These are phyloP conservation scores for Mobula birostris DNA, from an alignment of 2,113 vertebrate species.

Conservation along the genomic window DNA sequence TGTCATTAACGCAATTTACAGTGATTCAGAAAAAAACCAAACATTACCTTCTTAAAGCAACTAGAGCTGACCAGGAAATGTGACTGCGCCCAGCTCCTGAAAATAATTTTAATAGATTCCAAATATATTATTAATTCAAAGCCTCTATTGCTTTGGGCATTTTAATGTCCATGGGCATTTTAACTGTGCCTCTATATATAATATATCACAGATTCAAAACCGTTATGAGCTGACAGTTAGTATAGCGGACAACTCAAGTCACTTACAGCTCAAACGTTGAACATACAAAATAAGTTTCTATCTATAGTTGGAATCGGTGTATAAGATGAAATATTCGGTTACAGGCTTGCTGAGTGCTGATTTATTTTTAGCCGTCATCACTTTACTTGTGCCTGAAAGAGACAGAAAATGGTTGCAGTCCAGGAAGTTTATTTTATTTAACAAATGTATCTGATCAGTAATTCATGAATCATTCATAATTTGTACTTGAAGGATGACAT, in stretches of 20 bases:
- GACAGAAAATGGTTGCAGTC: background rate
- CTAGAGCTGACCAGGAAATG: background rate
- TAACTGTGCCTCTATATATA: background rate
- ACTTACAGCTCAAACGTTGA: background rate
- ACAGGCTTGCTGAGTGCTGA: background rate
- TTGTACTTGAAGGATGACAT: conserved; percentile 28
- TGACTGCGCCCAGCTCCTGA: background rate
- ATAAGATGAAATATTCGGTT: background rate
- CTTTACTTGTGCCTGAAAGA: conserved; percentile 13
- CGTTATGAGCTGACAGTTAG: background rate
- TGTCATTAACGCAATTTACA: background rate
- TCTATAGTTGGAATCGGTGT: background rate
- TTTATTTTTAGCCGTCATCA: conserved; percentile 34
- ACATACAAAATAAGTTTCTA: background rate
- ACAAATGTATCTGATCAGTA: conserved; percentile 8
- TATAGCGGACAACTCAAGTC: background rate
- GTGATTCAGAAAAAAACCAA: background rate
- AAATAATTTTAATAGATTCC: background rate
- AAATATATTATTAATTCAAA: background rate
- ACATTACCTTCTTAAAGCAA: background rate
- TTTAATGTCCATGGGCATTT: background rate
- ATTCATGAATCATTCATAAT: conserved; percentile 8
- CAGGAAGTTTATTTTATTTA: conserved; percentile 24
- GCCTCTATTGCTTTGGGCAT: background rate
- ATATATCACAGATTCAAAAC: background rate